Conservation (phyloP, 2,797 vertebrate genomes). For the Fringilla coelebs region DNA sequence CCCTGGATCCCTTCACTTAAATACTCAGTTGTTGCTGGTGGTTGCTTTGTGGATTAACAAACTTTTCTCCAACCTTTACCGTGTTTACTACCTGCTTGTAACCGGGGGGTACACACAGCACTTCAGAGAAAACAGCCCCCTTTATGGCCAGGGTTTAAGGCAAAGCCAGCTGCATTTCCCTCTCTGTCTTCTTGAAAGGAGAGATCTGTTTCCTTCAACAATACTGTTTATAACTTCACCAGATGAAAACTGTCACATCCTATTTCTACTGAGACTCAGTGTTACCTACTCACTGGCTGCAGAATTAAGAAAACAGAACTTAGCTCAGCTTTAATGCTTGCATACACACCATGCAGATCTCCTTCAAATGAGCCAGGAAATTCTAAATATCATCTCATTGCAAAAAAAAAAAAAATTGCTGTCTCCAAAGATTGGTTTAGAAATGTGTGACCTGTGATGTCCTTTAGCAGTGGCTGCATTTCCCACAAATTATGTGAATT, state of each 20-base stretch:
- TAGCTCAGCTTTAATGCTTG: constrained; percentile 11
- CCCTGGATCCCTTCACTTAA: not conserved
- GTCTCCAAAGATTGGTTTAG: constrained; percentile 22
- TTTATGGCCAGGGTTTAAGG: not conserved
- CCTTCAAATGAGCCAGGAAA: constrained; percentile 27
- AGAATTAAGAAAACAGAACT: constrained; percentile 22
- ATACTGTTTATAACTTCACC: not conserved
- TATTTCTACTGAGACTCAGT: not conserved
- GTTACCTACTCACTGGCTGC: not conserved
- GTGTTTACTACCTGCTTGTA: not conserved
- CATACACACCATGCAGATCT: constrained; percentile 5
- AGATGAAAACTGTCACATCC: constrained; percentile 17
- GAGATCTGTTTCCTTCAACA: not conserved
- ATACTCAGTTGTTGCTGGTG: not conserved
- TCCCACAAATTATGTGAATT: not conserved
- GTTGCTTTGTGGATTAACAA: not conserved
- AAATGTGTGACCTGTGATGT: constrained; percentile 37
- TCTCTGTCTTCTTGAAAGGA: not conserved
- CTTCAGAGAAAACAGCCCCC: not conserved
- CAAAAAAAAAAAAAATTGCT: not conserved
- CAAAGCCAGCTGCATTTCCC: not conserved
- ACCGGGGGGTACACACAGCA: not conserved
- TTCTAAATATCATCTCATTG: constrained; percentile 21
- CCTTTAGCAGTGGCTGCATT: constrained; percentile 16
- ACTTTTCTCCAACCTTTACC: not conserved